Percentiles rank a stretch among this genome's conserved stretches.
Evolutionary conservation across 2,797 vertebrate genomes (phyloP).

Genomic region (Nyctibius grandis): DNA sequence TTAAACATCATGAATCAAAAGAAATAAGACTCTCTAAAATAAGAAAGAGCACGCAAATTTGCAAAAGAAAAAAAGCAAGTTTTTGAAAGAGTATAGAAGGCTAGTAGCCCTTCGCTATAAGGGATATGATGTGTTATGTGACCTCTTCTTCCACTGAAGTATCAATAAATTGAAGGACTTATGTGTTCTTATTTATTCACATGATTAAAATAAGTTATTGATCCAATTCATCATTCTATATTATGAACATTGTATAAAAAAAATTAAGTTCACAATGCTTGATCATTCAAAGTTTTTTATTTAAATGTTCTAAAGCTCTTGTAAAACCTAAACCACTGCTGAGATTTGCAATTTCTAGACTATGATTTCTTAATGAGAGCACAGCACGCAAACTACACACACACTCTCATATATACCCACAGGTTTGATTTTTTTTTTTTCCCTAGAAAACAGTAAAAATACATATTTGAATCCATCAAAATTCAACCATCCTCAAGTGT

Average conservation of each 20-base stretch:
- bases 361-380: not conserved
- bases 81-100: rapidly evolving
- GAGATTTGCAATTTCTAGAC: not conserved
- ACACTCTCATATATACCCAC: rapidly evolving
- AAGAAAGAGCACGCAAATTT: not conserved
- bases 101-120: not conserved
- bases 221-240: not conserved
- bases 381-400: not conserved
- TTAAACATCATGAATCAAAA: not conserved
- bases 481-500: slow-evolving; percentile 23
- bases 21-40: not conserved
- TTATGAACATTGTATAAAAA: not conserved
- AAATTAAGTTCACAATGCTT: not conserved
- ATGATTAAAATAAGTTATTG: not conserved
- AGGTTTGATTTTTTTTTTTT: not conserved
- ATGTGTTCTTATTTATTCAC: too few species aligned
- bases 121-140: not conserved
- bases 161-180: not conserved
- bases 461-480: slow-evolving; percentile 32
- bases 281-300: not conserved
- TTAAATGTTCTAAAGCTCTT: not conserved
- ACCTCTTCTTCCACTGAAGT: not conserved
- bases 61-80: not conserved
- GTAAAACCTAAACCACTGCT: not conserved
- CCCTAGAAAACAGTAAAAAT: not conserved